phyloP scores from a whole-genome alignment of 2,113 vertebrate genomes.

The Tautogolabrus adspersus region DNA sequence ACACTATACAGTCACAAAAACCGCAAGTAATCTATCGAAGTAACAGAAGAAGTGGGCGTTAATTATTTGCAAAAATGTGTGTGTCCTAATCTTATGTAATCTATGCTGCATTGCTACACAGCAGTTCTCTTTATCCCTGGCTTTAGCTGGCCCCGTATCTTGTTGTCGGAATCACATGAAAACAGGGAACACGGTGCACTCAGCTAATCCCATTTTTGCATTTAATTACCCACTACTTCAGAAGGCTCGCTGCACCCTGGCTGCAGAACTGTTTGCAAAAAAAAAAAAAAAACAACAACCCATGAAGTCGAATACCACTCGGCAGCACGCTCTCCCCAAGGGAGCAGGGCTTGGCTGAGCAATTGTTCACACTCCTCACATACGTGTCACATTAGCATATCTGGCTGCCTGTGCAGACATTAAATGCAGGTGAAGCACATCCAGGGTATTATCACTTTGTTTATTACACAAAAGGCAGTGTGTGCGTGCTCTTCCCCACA shows the following conservation, averaged over 20 bases:
- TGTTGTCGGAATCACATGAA: constrained; percentile 58
- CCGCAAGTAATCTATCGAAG: constrained; percentile 23
- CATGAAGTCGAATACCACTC: constrained; percentile 53
- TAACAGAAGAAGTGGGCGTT: constrained; percentile 24
- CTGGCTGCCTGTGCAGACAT: constrained; percentile 71
- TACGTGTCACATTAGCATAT: constrained; percentile 73
- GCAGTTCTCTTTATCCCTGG: constrained; percentile 50
- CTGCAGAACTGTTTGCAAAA: constrained; percentile 48
- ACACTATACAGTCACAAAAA: not conserved
- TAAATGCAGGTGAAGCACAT: constrained; percentile 74
- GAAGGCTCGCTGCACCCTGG: constrained; percentile 39
- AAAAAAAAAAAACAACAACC: not conserved
- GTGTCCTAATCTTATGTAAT: constrained; percentile 66
- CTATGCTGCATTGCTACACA: constrained; percentile 42
- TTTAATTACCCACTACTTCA: constrained; percentile 70
- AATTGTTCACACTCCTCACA: constrained; percentile 69
- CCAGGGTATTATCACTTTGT: constrained; percentile 72
- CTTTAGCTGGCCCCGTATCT: constrained; percentile 32
- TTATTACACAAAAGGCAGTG: constrained; percentile 65
- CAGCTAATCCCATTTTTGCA: constrained; percentile 69
- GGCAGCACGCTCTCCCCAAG: constrained; percentile 41
- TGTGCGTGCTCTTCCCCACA: constrained; percentile 28
- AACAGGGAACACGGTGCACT: constrained; percentile 48
- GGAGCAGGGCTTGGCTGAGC: constrained; percentile 70
- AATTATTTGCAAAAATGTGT: constrained; percentile 48